Evolutionary conservation across 1,140 invertebrate species (phyloP).

Genomic region (Wasmannia auropunctata): DNA sequence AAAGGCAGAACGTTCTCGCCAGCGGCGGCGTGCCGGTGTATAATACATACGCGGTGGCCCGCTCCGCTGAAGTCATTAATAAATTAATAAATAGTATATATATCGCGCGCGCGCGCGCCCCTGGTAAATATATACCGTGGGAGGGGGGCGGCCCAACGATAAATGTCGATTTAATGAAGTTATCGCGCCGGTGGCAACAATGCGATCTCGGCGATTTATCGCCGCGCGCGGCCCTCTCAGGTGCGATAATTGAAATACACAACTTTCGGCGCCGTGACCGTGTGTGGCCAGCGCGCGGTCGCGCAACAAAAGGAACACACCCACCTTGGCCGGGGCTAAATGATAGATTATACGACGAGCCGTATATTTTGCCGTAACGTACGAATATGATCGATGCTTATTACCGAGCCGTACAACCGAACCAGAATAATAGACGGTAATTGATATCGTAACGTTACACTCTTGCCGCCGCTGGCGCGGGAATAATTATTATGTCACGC

Average conservation of each 20-base stretch:
- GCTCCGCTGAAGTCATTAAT: slow-evolving; percentile 36
- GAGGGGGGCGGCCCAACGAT: slow-evolving; percentile 19
- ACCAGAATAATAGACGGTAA: slow-evolving; percentile 49
- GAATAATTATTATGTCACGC: slow-evolving; percentile 41
- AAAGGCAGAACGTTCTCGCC: too few relatives aligned
- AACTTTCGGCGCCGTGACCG: slow-evolving; percentile 28
- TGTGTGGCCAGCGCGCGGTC: not conserved
- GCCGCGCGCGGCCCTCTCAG: slow-evolving; percentile 21
- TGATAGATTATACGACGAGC: slow-evolving; percentile 54
- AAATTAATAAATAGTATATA: slow-evolving; percentile 56
- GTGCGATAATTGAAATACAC: slow-evolving; percentile 61
- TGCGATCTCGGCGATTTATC: slow-evolving; percentile 50
- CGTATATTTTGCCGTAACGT: slow-evolving; percentile 21
- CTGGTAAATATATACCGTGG: slow-evolving; percentile 33
- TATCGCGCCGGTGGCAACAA: slow-evolving; percentile 37
- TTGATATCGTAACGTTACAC: slow-evolving; percentile 48
- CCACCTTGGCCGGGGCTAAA: slow-evolving; percentile 32
- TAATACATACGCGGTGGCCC: not conserved
- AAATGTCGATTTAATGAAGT: slow-evolving; percentile 63
- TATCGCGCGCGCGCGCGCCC: not conserved
- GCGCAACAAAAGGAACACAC: slow-evolving; percentile 41
- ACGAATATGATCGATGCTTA: slow-evolving; percentile 57
- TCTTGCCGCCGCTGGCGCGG: slow-evolving; percentile 4
- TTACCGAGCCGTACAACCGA: slow-evolving; percentile 22
- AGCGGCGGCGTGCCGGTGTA: too few relatives aligned